Percentiles rank a stretch among this genome's conserved stretches.
These are phyloP conservation scores for Mormyrus proboscirostris DNA, from an alignment of 2,797 vertebrate species.

Conservation along the genomic window DNA sequence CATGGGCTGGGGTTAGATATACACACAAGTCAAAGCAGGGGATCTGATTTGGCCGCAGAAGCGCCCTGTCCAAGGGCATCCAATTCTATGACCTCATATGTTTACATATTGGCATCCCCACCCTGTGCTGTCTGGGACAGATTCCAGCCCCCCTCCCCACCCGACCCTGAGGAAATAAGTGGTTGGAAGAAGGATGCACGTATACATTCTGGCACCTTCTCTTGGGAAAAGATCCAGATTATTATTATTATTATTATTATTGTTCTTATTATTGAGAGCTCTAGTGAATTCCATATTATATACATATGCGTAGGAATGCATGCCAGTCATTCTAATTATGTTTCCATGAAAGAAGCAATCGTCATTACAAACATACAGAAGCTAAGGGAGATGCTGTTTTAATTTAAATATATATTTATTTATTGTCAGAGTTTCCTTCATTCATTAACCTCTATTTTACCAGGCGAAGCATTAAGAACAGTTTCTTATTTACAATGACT, in stretches of 20 bases:
- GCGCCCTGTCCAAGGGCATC: neutral
- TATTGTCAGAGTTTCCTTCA: neutral
- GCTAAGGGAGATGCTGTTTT: neutral
- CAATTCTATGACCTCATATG: neutral
- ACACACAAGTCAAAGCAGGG: neutral
- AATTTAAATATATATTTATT: neutral
- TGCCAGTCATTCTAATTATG: neutral
- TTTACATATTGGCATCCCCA: neutral
- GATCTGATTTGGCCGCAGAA: neutral
- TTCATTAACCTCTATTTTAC: neutral
- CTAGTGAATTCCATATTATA: neutral
- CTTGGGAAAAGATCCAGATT: neutral
- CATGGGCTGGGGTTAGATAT: neutral
- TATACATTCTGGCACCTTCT: neutral
- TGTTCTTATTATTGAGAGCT: neutral
- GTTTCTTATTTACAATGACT: neutral
- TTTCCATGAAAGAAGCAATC: neutral
- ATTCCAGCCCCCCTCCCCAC: neutral
- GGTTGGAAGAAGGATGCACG: neutral
- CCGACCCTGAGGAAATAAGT: neutral
- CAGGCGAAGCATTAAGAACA: neutral
- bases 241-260: neutral
- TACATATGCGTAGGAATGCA: neutral
- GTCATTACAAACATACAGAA: neutral
- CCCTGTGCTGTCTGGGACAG: neutral